phyloP scores from a whole-genome alignment of 2,888 invertebrate genomes.

The Poecilus cupreus region DNA sequence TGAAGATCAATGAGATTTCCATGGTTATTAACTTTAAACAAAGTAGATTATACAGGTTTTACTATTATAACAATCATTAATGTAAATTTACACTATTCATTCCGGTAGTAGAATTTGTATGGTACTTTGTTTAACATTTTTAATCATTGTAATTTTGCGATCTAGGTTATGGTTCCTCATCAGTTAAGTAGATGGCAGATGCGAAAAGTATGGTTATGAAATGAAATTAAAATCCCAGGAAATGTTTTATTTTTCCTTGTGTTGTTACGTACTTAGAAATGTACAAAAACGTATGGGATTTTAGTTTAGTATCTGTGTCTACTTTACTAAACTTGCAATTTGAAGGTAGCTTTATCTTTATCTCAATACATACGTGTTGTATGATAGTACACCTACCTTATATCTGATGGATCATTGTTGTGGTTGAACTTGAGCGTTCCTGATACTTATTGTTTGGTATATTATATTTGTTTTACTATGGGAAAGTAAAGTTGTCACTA shows the following conservation, averaged over 20 bases:
- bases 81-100: slow-evolving; percentile 10
- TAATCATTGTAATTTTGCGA: slow-evolving; percentile 10
- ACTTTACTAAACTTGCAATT: slow-evolving; percentile 46
- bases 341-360: slow-evolving; percentile 50
- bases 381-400: slow-evolving; percentile 46
- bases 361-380: slow-evolving; percentile 46
- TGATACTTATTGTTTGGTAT: slow-evolving; percentile 56
- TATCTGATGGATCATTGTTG: slow-evolving; percentile 51
- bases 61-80: background rate
- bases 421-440: slow-evolving; percentile 51
- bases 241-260: background rate
- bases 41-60: background rate
- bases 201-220: background rate
- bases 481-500: slow-evolving; percentile 59
- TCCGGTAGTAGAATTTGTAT: background rate
- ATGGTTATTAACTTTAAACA: background rate
- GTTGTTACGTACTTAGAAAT: background rate
- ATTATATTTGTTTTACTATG: slow-evolving; percentile 57
- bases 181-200: slow-evolving; percentile 21
- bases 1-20: background rate
- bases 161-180: slow-evolving; percentile 29
- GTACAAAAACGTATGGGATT: background rate
- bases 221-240: background rate
- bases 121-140: background rate
- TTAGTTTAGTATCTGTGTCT: slow-evolving; percentile 6